A percentile compares a stretch with the other conserved stretches of the same genome.
Conservation (phyloP, 2,888 invertebrate genomes). For the Ganaspis brasiliensis region DNA sequence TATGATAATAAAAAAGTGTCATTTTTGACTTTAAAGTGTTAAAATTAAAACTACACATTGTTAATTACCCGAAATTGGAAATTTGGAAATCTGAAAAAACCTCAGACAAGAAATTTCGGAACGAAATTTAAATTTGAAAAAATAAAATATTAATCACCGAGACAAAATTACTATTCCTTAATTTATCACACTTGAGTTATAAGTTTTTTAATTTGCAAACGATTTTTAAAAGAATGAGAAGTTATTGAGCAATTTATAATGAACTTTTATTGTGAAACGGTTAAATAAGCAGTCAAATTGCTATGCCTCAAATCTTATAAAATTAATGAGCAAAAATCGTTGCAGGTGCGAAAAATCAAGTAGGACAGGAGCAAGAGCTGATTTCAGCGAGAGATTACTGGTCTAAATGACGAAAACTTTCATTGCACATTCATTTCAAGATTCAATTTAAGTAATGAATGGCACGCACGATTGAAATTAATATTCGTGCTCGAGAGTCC, state of each 20-base stretch:
- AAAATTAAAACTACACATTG: no score
- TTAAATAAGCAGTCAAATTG: constrained; percentile 50
- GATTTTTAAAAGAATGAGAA: no score
- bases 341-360: constrained; percentile 68
- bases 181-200: no score
- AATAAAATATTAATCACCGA: no score
- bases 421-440: constrained; percentile 26
- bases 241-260: not conserved
- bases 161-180: no score
- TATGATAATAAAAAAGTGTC: no score
- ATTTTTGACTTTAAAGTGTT: no score
- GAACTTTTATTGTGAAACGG: not conserved
- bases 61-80: no score
- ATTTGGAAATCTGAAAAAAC: no score
- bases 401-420: constrained; percentile 33
- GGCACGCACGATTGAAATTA: constrained; percentile 10
- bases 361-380: constrained; percentile 43
- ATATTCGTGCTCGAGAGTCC: not conserved
- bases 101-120: no score
- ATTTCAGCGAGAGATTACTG: constrained; percentile 33
- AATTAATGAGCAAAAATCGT: constrained; percentile 54
- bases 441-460: constrained; percentile 28
- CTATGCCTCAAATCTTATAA: constrained; percentile 53
- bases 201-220: no score
- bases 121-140: no score